These are phyloP conservation scores for Carposina sasakii DNA, from an alignment of 1,140 invertebrate species.

Conservation along the genomic window DNA sequence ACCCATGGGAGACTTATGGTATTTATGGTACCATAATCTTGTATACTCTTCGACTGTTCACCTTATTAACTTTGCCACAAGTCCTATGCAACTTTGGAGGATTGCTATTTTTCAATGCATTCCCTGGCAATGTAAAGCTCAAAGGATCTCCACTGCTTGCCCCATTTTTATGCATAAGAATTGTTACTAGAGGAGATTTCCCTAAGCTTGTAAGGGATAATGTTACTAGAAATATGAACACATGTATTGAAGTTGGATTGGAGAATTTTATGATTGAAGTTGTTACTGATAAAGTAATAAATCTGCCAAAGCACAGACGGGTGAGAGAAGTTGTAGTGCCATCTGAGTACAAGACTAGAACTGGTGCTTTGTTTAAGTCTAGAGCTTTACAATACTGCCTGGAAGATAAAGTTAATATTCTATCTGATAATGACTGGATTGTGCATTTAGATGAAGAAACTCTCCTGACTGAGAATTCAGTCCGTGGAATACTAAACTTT, in stretches of 20 bases:
- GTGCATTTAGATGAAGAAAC: conserved; percentile 99
- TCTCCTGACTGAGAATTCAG: conserved; percentile 92
- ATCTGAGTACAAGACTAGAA: conserved; percentile 87
- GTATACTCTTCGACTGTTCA: conserved; percentile 86
- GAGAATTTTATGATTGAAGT: conserved; percentile 99
- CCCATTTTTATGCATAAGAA: conserved; percentile 95
- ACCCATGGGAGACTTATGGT: conserved; percentile 88
- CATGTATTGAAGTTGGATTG: conserved; percentile 90
- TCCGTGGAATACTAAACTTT: conserved; percentile 96
- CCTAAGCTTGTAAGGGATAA: conserved; percentile 93
- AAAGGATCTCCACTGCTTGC: conserved; percentile 92
- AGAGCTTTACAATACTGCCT: conserved; percentile 96
- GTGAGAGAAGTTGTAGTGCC: conserved; percentile 92
- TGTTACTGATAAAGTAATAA: conserved; percentile 93
- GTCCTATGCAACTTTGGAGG: conserved; percentile 94
- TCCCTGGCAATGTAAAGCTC: conserved; percentile 92
- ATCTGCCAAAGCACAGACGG: conserved; percentile 80
- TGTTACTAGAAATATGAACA: conserved; percentile 91
- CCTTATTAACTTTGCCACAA: conserved; percentile 91
- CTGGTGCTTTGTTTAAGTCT: conserved; percentile 95
- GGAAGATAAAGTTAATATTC: conserved; percentile 90
- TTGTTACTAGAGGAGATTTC: conserved; percentile 96
- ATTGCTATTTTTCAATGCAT: conserved; percentile 93
- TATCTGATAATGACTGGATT: conserved; percentile 95
- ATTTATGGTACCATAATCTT: conserved; percentile 80